Conservation (phyloP, 2,113 vertebrate species). For the Hemiscyllium ocellatum region DNA sequence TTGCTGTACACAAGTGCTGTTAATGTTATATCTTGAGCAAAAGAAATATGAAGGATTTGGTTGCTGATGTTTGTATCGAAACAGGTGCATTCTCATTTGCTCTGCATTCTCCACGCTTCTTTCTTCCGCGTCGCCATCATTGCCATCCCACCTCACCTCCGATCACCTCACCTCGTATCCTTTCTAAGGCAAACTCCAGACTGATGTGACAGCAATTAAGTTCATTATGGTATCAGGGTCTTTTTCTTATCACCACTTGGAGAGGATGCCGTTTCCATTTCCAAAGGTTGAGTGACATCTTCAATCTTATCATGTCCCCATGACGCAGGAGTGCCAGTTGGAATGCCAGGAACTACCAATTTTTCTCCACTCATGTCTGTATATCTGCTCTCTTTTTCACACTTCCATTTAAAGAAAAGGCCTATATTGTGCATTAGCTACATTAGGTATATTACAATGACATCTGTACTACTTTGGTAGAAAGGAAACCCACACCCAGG, state of each 20-base stretch:
- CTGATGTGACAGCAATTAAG: no score
- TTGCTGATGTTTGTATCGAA: neutral
- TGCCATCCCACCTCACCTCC: neutral
- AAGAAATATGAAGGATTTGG: neutral
- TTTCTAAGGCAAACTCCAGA: neutral
- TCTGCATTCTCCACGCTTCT: neutral
- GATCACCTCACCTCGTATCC: neutral
- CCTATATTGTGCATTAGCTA: slow-evolving; percentile 42
- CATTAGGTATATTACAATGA: slow-evolving; percentile 6
- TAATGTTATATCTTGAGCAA: neutral
- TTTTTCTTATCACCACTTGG: no score
- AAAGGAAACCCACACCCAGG: neutral
- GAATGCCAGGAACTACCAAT: neutral
- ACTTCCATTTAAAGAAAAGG: slow-evolving; percentile 39
- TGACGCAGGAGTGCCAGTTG: no score
- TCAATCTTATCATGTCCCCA: no score
- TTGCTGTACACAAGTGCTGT: neutral
- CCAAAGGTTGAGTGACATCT: no score
- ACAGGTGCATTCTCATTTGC: neutral
- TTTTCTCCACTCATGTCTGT: neutral
- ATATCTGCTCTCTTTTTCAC: neutral
- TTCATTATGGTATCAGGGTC: no score
- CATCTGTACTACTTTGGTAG: neutral
- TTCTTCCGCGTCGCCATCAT: neutral
- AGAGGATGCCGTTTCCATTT: no score